Evolutionary conservation across 1,140 invertebrate species (phyloP), one percentile per base, ranked within the genome.

Genomic region (Mactra quadrangularis): DNA sequence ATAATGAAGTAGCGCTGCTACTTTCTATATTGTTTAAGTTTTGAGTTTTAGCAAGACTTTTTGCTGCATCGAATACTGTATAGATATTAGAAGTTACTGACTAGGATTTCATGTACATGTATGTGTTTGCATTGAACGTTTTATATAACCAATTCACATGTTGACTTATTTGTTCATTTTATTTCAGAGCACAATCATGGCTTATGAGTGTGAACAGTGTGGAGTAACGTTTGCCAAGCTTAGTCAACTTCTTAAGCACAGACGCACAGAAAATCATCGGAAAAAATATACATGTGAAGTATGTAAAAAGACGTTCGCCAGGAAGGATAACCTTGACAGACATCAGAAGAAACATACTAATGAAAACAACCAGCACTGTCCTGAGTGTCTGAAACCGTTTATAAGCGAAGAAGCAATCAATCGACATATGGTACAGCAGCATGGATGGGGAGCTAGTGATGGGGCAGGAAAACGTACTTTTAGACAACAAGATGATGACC

Each of bases 201-300:
- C 19, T 3, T 72, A 72, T 31, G 7, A 29, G 4, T 72, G 68
- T 35, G 47, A 72, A 72, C 45, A 72, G 27, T 72, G 68, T 72
- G 68, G 27, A 19, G 45, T 47, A 27, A 72, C 22, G 19, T 72
- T 72, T 35, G 15, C 22, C 19, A 72, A 72, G 41, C 50, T 72
- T 45, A 72, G 68, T 72, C 68, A 72, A 19, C 33, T 72, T 4
- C 52, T 52, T 31, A 45, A 72, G 15, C 68, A 72, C 50, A 45
- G 33, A 22, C 45, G 68, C 27, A 29, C 27, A 31, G 68, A 72
- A 29, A 72, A 72, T 35, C 68, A 72, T 35, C 53, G 68, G 68
- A 6, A 41, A 19, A 41, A 47, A 25, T 68, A 41, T 45, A 35
- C 7, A 19, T 72, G 68, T 72, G 50, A 53, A 9, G 50, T 55